A percentile compares a stretch with the other conserved stretches of the same genome.
phyloP scores from a whole-genome alignment of 64 coral and sea anemone genomes.

The Stichodactyla mertensii region DNA sequence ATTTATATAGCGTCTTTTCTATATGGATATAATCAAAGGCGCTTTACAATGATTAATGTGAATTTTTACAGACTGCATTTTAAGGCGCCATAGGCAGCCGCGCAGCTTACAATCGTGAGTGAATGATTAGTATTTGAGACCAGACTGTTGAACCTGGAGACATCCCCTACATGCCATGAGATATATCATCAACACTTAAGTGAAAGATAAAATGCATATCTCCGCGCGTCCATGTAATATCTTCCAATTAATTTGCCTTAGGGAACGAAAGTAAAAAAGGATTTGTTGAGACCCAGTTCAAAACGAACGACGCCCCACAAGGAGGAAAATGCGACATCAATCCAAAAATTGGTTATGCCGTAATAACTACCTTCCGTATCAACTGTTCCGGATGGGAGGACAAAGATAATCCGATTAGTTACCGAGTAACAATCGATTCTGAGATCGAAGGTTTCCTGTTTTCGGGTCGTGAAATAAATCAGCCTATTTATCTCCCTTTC shows the following conservation, averaged over 20 bases:
- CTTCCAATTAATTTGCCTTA: not conserved
- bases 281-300: constrained; percentile 9
- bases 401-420: constrained; percentile 27
- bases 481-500: not conserved
- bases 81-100: too few species aligned
- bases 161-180: too few species aligned
- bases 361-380: constrained; percentile 35
- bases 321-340: constrained; percentile 37
- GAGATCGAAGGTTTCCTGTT: not conserved
- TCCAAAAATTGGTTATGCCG: constrained; percentile 18
- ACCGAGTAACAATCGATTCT: constrained; percentile 7
- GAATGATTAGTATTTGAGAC: too few species aligned
- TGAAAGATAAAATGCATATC: too few species aligned
- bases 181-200: too few species aligned
- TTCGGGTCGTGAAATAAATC: not conserved
- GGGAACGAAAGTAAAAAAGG: constrained; percentile 16
- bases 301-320: constrained; percentile 35
- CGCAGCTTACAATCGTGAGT: too few species aligned
- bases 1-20: too few species aligned
- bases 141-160: too few species aligned
- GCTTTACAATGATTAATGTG: too few species aligned
- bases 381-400: constrained; percentile 55
- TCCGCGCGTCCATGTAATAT: too few species aligned
- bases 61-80: too few species aligned
- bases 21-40: too few species aligned